Conservation (phyloP, 2,797 vertebrate species). For the Poecilia wingei region DNA sequence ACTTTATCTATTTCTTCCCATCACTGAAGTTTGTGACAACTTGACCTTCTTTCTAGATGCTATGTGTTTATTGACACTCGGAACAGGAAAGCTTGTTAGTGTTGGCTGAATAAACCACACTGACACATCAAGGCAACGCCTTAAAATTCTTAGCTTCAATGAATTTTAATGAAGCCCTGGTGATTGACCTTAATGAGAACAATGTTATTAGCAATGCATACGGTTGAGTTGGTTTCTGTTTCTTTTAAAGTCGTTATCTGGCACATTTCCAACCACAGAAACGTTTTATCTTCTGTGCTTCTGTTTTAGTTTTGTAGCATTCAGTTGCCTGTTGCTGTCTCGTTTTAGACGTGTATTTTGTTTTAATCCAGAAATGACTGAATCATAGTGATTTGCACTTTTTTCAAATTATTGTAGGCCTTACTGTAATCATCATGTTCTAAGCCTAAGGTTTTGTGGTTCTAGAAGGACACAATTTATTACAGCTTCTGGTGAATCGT, state of each 20-base stretch:
- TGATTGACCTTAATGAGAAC: slow-evolving; percentile 9
- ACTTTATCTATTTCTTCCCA: slow-evolving; percentile 4
- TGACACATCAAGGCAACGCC: background rate
- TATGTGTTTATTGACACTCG: slow-evolving; percentile 12
- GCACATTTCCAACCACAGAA: background rate
- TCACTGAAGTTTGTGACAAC: slow-evolving; percentile 17
- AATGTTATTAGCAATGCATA: background rate
- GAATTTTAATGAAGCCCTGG: background rate
- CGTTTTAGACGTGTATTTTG: background rate
- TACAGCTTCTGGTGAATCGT: background rate
- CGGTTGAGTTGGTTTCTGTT: slow-evolving; percentile 21
- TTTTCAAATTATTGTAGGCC: background rate
- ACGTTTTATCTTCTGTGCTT: background rate
- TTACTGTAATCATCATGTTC: background rate
- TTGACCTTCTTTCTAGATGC: slow-evolving; percentile 14
- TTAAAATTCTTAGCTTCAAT: slow-evolving; percentile 11
- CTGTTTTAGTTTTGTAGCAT: background rate
- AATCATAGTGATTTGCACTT: no score
- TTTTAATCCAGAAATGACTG: background rate
- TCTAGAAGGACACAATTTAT: background rate
- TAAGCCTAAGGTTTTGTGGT: background rate
- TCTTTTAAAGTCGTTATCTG: slow-evolving; percentile 12
- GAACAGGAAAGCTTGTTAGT: slow-evolving; percentile 20
- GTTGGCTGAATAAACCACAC: slow-evolving; percentile 15
- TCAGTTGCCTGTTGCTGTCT: background rate